Conservation (phyloP, 2,113 vertebrate genomes). For the Nansenia antarctica region DNA sequence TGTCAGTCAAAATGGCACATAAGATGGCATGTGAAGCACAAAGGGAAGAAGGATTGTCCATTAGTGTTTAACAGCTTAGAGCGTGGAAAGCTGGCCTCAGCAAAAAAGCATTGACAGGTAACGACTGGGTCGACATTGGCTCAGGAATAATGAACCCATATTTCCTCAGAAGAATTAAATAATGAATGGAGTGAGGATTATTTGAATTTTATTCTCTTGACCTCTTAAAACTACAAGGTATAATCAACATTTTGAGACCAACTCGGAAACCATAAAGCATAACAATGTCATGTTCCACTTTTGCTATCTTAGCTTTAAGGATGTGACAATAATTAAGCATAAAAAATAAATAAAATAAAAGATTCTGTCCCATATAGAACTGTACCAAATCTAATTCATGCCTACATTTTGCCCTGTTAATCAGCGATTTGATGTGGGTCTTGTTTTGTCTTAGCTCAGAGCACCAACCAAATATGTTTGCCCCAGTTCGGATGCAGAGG, state of each 20-base stretch:
- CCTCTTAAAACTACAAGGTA: not conserved
- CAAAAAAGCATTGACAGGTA: constrained; percentile 62
- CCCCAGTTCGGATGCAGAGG: constrained; percentile 55
- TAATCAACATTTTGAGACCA: constrained; percentile 6
- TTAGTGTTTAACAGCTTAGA: constrained; percentile 60
- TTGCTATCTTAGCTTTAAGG: constrained; percentile 39
- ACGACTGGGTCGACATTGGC: constrained; percentile 43
- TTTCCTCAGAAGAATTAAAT: constrained; percentile 42
- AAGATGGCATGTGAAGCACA: constrained; percentile 48
- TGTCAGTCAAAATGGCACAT: constrained; percentile 58
- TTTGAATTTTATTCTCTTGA: constrained; percentile 21
- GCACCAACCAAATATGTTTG: constrained; percentile 54
- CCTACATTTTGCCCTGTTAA: constrained; percentile 53
- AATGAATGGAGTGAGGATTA: constrained; percentile 29
- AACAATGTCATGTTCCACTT: too few species aligned
- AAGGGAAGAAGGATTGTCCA: constrained; percentile 57
- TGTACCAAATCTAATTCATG: constrained; percentile 4
- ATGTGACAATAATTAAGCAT: not conserved
- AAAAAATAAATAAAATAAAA: constrained; percentile 27
- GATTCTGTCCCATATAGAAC: constrained; percentile 59
- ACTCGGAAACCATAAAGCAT: not conserved
- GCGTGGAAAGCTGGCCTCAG: constrained; percentile 51
- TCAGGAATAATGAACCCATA: constrained; percentile 54
- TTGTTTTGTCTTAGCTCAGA: constrained; percentile 53
- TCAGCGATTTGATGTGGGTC: constrained; percentile 55